Base-by-base conservation (phyloP, 2,888 invertebrate genomes). In the Mystacides longicornis region DNA sequence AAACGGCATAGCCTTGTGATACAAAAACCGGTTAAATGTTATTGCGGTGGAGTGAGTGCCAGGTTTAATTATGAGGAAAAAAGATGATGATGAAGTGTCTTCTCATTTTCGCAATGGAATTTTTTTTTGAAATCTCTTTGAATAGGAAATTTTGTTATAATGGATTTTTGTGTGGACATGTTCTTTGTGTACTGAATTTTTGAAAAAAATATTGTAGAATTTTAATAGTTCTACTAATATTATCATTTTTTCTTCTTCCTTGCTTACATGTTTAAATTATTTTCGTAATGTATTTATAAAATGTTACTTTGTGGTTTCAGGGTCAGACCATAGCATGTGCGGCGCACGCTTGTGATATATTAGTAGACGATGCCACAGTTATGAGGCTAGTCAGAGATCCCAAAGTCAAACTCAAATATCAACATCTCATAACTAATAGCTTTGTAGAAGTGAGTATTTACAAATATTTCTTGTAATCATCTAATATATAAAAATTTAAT, bases 271-370 rank as follows among this genome's bases (percentile, higher is more conserved):
- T 11, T 7, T 7, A 7, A 27, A 27, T 27, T 27, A 11, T 7
- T 27, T n/a, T n/a, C n/a, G n/a, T n/a, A n/a, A n/a, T n/a, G n/a
- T n/a, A 31, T 31, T 31, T 14, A 31, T 14, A 31, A 31, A 31
- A 45, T 45, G 20, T 20, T 45, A 45, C 11, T 7, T 19, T 45
- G 20, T 19, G 5, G 20, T 54, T 52, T 22, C 62, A 77, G 68
- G 92, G 92, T 63, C 91, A 95, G 79, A 94, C 94, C 52, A 96
- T 97, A 71, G 90, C 94, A 60, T 97, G 97, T 74, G 96, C 97
- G 62, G 96, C 95, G 63, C 94, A 93, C 75, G 90, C 88, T 69
- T 98, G 97, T 82, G 93, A 96, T 79, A 95, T 97, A 70, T 81
- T 97, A 66, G 95, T 98, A 57, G 97, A 98, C 75, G 97, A 98